Percentiles rank a stretch among this genome's conserved stretches.
phyloP scores from a whole-genome alignment of 1,140 invertebrate species.

The Cheumatopsyche charites region DNA sequence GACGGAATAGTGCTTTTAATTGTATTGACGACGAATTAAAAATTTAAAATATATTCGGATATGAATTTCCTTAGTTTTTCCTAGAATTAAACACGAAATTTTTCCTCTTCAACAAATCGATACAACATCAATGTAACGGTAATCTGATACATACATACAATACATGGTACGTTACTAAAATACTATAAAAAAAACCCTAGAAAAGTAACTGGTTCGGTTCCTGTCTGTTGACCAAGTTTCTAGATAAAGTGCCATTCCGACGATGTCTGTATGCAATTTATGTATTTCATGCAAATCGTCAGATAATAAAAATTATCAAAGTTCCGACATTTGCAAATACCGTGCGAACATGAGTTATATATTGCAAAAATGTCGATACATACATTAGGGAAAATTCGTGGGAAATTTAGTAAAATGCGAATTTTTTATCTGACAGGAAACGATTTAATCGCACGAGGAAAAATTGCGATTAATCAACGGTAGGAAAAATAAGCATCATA shows the following conservation, averaged over 20 bases:
- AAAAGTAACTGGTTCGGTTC: constrained; percentile 37
- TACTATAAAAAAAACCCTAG: neutral
- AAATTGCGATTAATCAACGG: too few relatives aligned
- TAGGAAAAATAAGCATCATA: too few relatives aligned
- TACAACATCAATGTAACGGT: constrained; percentile 25
- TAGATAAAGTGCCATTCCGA: constrained; percentile 34
- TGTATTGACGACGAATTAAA: too few relatives aligned
- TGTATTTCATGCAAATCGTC: neutral
- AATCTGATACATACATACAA: constrained; percentile 12
- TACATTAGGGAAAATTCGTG: neutral
- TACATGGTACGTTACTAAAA: constrained; percentile 16
- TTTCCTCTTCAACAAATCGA: constrained; percentile 12
- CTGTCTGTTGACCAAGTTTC: constrained; percentile 38
- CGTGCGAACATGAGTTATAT: too few relatives aligned
- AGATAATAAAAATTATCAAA: constrained; percentile 10
- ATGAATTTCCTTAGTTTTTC: too few relatives aligned
- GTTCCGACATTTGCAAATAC: too few relatives aligned
- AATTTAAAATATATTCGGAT: too few relatives aligned
- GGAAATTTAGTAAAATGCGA: neutral
- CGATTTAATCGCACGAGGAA: too few relatives aligned
- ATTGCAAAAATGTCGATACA: too few relatives aligned
- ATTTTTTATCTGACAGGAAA: too few relatives aligned
- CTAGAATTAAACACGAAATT: too few relatives aligned
- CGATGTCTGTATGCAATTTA: constrained; percentile 20
- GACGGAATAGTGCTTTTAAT: too few relatives aligned